These are phyloP conservation scores for Heterodera carotae DNA, from an alignment of 1,140 invertebrate genomes.

Conservation along the genomic window DNA sequence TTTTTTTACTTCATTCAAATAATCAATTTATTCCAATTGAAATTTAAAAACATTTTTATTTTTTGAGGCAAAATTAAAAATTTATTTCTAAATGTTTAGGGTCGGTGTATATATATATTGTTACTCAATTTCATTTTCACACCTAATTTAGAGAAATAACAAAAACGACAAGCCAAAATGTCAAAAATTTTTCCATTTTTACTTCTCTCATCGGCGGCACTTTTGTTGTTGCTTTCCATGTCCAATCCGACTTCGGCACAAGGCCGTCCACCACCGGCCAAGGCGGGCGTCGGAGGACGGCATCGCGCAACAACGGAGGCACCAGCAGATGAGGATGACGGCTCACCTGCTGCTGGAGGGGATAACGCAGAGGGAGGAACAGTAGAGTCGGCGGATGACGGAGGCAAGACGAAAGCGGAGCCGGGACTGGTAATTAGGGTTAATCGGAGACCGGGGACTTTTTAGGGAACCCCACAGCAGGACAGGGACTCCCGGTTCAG, in stretches of 20 bases:
- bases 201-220: neutral
- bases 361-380: neutral
- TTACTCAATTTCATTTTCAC: too few relatives aligned
- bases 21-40: too few relatives aligned
- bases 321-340: neutral
- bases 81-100: too few relatives aligned
- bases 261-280: neutral
- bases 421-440: neutral
- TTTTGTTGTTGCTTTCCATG: neutral
- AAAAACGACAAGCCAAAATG: neutral
- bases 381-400: neutral
- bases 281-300: neutral
- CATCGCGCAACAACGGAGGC: neutral
- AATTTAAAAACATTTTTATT: too few relatives aligned
- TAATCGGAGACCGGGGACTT: too few relatives aligned
- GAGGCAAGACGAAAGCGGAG: neutral
- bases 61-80: too few relatives aligned
- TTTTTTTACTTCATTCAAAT: too few relatives aligned
- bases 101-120: too few relatives aligned
- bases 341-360: too few relatives aligned
- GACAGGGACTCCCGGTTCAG: too few relatives aligned
- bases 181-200: neutral
- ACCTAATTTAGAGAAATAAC: too few relatives aligned
- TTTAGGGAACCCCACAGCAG: too few relatives aligned
- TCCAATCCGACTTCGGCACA: neutral